A percentile compares a stretch with the other conserved stretches of the same genome.
Conservation (phyloP, 2,888 invertebrate genomes). For the Acanthosepion lycidas region DNA sequence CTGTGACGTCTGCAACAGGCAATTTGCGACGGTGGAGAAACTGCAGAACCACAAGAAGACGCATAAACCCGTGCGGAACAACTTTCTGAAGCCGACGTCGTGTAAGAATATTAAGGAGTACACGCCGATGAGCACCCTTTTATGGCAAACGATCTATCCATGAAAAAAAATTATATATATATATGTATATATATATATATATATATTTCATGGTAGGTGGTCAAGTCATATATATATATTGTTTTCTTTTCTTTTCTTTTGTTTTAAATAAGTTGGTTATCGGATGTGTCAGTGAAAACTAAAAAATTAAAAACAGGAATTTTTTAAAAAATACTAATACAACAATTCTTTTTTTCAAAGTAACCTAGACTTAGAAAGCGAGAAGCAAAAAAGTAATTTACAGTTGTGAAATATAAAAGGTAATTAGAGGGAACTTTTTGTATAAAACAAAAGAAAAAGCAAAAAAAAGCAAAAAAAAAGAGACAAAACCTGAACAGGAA, state of each 20-base stretch:
- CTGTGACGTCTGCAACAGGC: constrained; percentile 34
- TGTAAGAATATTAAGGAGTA: constrained; percentile 45
- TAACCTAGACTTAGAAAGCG: too few species aligned
- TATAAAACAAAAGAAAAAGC: too few species aligned
- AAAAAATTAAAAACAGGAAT: too few species aligned
- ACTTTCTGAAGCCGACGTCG: constrained; percentile 43
- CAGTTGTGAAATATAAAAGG: too few species aligned
- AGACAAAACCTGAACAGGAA: too few species aligned
- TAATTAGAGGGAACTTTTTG: too few species aligned
- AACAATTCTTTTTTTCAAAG: too few species aligned
- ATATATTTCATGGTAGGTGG: background rate
- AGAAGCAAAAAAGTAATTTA: too few species aligned
- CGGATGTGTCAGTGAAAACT: too few species aligned
- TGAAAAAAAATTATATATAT: background rate
- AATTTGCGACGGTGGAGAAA: constrained; percentile 39
- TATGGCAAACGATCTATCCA: constrained; percentile 39
- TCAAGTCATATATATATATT: background rate
- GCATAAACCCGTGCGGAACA: constrained; percentile 40
- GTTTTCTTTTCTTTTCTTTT: background rate
- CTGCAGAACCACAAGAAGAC: constrained; percentile 38
- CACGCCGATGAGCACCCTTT: constrained; percentile 34
- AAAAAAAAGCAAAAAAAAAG: too few species aligned
- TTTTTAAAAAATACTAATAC: too few species aligned
- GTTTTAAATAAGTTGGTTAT: background rate
- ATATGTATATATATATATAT: background rate